Evolutionary conservation across 2,888 invertebrate species (phyloP), one percentile per base, ranked within the genome.

Genomic region (Boloria selene): DNA sequence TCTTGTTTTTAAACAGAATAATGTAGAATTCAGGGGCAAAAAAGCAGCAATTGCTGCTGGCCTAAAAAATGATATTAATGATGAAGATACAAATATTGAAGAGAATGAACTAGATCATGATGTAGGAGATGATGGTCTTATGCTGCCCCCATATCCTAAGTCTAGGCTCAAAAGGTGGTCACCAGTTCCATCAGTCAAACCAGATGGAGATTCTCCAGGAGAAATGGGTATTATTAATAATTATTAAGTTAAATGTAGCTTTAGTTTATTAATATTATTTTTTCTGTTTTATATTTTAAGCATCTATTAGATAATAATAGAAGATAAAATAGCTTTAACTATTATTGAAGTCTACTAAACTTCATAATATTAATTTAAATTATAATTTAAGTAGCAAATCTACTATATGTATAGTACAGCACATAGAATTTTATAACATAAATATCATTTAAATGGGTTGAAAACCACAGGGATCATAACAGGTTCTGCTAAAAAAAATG

Each of bases 181-280:
- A 72, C 93, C 94, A 6, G 96, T 95, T 5, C 96, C 95, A 13
- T 87, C 94, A 3, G 95, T 97, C 1, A 88, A 87, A 58, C 95
- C 96, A 69, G 88, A 90, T 55, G 93, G 93, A 53, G 95, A 95
- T 2, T 94, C 93, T 68, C 97, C 97, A 42, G 99, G 99, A 51
- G 99, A 99, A 92, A 93, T 96, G 93, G 99, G 99, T 76, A 93
- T 14, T 65, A 38, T 10, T 38, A 38, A 38, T 38, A 38, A 38
- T 38, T 38, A 7, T 38, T 10, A 38, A 38, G 10, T 10, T 38
- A 38, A 38, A 38, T 10, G 10, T 2, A 38, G 31, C 10, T 51
- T 14, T 45, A 47, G 10, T 31, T 22, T 31, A 14, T 14, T n/a
- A 14, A 17, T 59, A 47, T 4, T 26, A 16, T 38, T 13, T 22